phyloP scores from a whole-genome alignment of 2,888 invertebrate genomes.

The Drosophila falleni region DNA sequence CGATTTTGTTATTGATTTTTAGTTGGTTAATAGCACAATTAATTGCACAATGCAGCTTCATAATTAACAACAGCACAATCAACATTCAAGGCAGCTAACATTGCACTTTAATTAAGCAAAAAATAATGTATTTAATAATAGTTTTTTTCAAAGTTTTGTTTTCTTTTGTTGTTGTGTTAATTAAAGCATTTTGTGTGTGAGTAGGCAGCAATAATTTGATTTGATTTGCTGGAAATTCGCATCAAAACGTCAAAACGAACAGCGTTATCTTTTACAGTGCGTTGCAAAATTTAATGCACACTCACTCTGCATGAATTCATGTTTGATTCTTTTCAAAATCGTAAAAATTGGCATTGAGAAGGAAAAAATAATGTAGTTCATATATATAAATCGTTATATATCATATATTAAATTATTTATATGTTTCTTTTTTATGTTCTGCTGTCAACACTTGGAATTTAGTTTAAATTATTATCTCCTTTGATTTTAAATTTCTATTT shows the following conservation, averaged over 20 bases:
- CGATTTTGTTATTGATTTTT: slow-evolving; percentile 50
- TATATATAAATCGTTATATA: slow-evolving; percentile 8
- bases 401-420: not conserved
- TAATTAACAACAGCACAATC: slow-evolving; percentile 46
- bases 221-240: slow-evolving; percentile 49
- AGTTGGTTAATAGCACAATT: slow-evolving; percentile 45
- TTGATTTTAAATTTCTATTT: slow-evolving; percentile 2
- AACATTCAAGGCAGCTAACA: slow-evolving; percentile 58
- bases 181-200: slow-evolving; percentile 57
- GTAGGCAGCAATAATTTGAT: slow-evolving; percentile 51
- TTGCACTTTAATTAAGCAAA: slow-evolving; percentile 58
- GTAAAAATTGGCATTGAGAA: slow-evolving; percentile 55
- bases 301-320: slow-evolving; percentile 78
- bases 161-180: slow-evolving; percentile 43
- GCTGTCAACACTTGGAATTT: slow-evolving; percentile 19
- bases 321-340: slow-evolving; percentile 70
- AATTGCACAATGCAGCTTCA: slow-evolving; percentile 51
- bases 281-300: slow-evolving; percentile 32
- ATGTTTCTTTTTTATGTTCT: slow-evolving; percentile 8
- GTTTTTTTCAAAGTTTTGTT: not conserved
- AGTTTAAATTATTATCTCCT: slow-evolving; percentile 15
- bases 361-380: not conserved
- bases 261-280: slow-evolving; percentile 65
- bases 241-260: slow-evolving; percentile 30
- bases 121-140: slow-evolving; percentile 7